Base-by-base conservation (phyloP, 2,888 invertebrate genomes). In the Drosophila falleni region DNA sequence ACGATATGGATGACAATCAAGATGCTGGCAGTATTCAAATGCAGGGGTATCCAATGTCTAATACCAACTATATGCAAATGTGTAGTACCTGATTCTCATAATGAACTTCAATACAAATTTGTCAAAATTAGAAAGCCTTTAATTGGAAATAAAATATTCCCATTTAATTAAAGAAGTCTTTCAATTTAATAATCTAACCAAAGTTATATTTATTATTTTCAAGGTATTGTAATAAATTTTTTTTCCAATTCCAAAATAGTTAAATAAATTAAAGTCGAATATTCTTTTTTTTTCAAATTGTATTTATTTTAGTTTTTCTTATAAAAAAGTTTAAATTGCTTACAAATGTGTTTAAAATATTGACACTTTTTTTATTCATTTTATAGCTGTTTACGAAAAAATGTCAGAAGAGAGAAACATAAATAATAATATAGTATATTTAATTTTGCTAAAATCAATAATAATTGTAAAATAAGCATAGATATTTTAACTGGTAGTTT, bases 361-460 rank as follows among this genome's bases (percentile, higher is more conserved):
- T 74, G 69, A 71, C 69, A 87, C 80, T 80, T 69, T 70, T 71
- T 71, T 80, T 70, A 64, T 74, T 65, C 66, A 71, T 37, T 56
- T 49, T 63, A 66, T 63, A 47, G 61, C 61, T 62, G 61, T 51
- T 47, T 71, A 58, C 54, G 60, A 39, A 74, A 74, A 74, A 74
- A 65, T 81, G 69, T 65, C 71, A 68, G 67, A 67, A 67, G 60
- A 51, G 5, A 13, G 23, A 64, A 67, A 60, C 37, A 60, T 33
- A 66, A 74, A 73, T 70, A 68, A 73, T 70, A 68, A 72, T 55
- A 58, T 60, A 47, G 41, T 56, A 42, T 11, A 26, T 81, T 69
- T 72, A 87, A 89, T 87, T 81, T 85, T 61, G 86, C 83, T 86
- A 87, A 80, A 74, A 82, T 87, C 71, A 83, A 75, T 77, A 62